Evolutionary conservation across 2,888 invertebrate species (phyloP), one percentile per base, ranked within the genome.

Genomic region (Plebejus anna): DNA sequence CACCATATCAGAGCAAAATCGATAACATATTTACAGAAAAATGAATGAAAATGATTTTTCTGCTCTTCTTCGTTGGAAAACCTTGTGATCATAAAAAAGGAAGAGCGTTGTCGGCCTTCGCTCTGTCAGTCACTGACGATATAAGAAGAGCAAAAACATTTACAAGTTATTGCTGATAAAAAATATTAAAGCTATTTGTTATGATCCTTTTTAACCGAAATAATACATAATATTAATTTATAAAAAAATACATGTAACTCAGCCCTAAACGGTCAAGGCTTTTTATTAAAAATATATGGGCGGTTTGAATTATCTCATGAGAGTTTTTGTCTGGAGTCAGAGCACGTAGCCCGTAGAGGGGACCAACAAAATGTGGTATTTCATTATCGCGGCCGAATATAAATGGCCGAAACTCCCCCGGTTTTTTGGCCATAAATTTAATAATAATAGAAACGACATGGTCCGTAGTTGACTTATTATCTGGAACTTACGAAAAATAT

Each of bases 351-450:
- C 28, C 73, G 51, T 51, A 32, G 28, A 32, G 32, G 28, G 73
- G 51, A 55, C 51, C 73, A 28, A 73, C 73, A 51, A 55, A 73
- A 73, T 73, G 73, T 73, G 73, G 73, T 73, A 73, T 73, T 73
- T 73, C 73, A 73, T 73, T 73, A 73, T 51, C 51, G 22, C 51
- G 13, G 51, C 1, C 73, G 32, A 55, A 55, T 73, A 55, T 47
- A 73, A 73, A 73, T 51, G 32, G 32, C 13, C 28, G 22, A 73
- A 73, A 73, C 55, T 51, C 47, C 28, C 55, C 32, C 51, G 47
- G 36, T 47, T 72, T 51, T 73, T 73, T 55, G 73, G 73, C 32
- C 13, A 73, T 55, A 55, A 51, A 73, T 73, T 32, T 28, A 51
- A 55, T 73, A 32, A 73, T 47, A 66, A 55, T 73, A 11, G 73